These are phyloP conservation scores for Polydrusus pterygomalis DNA, from an alignment of 2,888 invertebrate species.

Conservation along the genomic window DNA sequence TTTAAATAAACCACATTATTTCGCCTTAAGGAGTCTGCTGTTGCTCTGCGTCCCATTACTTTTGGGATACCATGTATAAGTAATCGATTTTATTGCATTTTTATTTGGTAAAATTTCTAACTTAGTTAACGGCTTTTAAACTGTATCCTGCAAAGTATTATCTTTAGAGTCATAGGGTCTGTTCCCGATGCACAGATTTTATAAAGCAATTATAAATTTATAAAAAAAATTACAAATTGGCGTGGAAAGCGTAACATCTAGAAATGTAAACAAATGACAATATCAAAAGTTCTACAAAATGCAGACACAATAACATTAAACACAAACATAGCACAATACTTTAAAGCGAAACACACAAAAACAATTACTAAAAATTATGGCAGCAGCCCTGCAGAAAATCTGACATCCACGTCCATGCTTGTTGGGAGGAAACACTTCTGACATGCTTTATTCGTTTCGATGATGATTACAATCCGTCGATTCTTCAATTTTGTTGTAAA, in stretches of 20 bases:
- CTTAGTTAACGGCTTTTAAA: no score
- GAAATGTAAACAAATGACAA: neutral
- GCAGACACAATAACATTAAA: constrained; percentile 43
- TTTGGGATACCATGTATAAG: no score
- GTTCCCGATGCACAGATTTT: no score
- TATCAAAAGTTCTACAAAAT: constrained; percentile 34
- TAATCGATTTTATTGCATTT: no score
- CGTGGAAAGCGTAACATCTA: no score
- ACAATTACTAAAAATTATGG: constrained; percentile 42
- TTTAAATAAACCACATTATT: no score
- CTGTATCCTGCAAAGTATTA: no score
- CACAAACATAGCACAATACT: constrained; percentile 43
- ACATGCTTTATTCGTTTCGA: constrained; percentile 44
- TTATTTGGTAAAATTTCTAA: neutral
- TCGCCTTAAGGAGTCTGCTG: no score
- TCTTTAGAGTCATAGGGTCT: no score
- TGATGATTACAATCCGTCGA: constrained; percentile 33
- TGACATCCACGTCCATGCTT: constrained; percentile 54
- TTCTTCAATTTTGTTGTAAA: constrained; percentile 25
- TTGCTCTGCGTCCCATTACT: no score
- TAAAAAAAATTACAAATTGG: no score
- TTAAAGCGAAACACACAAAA: constrained; percentile 47
- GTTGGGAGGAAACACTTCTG: constrained; percentile 36
- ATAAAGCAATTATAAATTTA: no score
- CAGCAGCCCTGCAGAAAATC: constrained; percentile 54